phyloP scores from a whole-genome alignment of 2,888 invertebrate genomes.

The Entomobrya proxima region DNA sequence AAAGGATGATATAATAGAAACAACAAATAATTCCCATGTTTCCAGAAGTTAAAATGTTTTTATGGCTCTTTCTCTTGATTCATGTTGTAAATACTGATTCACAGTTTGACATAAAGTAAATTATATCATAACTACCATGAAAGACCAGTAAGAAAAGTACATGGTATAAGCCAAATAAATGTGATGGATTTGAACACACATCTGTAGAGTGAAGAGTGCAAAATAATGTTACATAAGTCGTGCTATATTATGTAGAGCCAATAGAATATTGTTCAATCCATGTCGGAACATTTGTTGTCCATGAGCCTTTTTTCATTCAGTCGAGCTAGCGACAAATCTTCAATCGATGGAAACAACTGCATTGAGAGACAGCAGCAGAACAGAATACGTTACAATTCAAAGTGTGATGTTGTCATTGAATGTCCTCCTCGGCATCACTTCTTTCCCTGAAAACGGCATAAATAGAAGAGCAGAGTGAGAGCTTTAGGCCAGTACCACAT shows the following conservation, averaged over 20 bases:
- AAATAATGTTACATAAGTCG: not conserved
- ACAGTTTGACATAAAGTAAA: too few relatives aligned
- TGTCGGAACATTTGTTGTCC: not conserved
- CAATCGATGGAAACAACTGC: not conserved
- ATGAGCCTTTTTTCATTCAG: not conserved
- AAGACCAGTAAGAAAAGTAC: too few relatives aligned
- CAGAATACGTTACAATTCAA: not conserved
- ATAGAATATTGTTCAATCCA: not conserved
- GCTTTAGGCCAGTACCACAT: not conserved
- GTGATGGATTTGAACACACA: too few relatives aligned
- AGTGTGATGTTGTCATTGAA: not conserved
- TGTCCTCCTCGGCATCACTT: not conserved
- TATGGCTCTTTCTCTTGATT: too few relatives aligned
- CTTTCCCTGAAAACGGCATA: not conserved
- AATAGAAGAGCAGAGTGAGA: not conserved
- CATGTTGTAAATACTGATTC: too few relatives aligned
- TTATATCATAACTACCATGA: too few relatives aligned
- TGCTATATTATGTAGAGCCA: not conserved
- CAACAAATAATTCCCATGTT: too few relatives aligned
- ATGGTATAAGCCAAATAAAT: too few relatives aligned
- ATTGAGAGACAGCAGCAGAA: not conserved
- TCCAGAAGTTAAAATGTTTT: too few relatives aligned
- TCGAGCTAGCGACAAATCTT: too few relatives aligned
- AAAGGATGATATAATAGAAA: too few relatives aligned
- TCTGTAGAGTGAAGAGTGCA: too few relatives aligned